phyloP scores from a whole-genome alignment of 2,797 vertebrate genomes.

The Ctenopoma kingsleyae region DNA sequence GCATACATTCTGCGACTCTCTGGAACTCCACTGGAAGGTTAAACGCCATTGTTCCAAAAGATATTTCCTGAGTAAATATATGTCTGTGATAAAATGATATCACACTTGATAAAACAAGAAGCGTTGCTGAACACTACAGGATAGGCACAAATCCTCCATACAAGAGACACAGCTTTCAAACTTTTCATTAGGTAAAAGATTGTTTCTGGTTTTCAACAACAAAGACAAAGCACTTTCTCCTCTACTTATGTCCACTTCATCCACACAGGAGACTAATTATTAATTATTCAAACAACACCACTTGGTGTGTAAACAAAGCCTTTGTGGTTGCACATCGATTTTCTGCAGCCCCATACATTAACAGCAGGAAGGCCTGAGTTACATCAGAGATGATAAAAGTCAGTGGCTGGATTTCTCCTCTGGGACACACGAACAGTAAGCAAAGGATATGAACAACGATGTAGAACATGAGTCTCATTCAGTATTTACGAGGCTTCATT shows the following conservation, averaged over 20 bases:
- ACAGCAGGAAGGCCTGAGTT: conserved; percentile 52
- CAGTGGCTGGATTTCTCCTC: conserved; percentile 63
- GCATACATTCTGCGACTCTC: no score
- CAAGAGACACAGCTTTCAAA: not conserved
- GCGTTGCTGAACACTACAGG: not conserved
- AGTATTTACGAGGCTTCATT: conserved; percentile 68
- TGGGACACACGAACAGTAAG: conserved; percentile 66
- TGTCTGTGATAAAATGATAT: not conserved
- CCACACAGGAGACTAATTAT: conserved; percentile 23
- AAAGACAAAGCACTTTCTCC: not conserved
- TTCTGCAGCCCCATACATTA: conserved; percentile 45
- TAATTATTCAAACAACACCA: conserved; percentile 70
- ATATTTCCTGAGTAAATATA: no score
- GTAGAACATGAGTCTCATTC: conserved; percentile 62
- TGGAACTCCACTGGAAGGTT: no score
- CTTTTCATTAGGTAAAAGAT: conserved; percentile 3
- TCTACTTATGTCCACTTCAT: conserved; percentile 5
- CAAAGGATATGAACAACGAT: conserved; percentile 56
- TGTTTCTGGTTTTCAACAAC: not conserved
- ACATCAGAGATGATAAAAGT: conserved; percentile 62
- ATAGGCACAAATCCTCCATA: not conserved
- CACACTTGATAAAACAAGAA: not conserved
- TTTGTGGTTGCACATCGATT: conserved; percentile 69
- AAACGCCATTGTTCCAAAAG: no score
- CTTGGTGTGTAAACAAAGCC: conserved; percentile 69